Evolutionary conservation across 2,113 vertebrate genomes (phyloP).

Genomic region (Zingel zingel): DNA sequence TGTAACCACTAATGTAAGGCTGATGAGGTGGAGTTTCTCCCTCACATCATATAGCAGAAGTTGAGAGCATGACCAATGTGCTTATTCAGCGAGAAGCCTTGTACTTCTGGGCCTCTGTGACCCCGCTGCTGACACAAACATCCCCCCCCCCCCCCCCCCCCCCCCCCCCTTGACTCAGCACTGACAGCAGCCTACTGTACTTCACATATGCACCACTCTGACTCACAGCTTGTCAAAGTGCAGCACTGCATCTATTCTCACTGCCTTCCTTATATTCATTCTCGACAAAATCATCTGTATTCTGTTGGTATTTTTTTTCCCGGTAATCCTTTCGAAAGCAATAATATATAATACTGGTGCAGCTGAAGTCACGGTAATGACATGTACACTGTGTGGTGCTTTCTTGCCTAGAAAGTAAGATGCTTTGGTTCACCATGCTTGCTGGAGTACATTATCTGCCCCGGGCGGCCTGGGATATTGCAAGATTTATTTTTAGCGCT

Average conservation of each 20-base stretch:
- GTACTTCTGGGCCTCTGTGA: conserved; percentile 47
- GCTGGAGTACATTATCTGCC: conserved; percentile 73
- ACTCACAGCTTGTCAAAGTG: conserved; percentile 46
- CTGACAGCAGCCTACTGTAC: conserved; percentile 52
- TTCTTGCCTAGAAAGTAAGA: conserved; percentile 56
- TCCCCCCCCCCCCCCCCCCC: conserved; percentile 20
- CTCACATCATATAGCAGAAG: background rate
- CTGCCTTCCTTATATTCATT: background rate
- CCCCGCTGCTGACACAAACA: conserved; percentile 58
- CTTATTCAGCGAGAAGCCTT: conserved; percentile 49
- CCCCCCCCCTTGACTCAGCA: conserved; percentile 38
- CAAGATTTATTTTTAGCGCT: conserved; percentile 81
- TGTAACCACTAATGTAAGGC: background rate
- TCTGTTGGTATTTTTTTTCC: background rate
- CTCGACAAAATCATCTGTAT: background rate
- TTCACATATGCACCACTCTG: conserved; percentile 27
- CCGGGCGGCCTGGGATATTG: conserved; percentile 65
- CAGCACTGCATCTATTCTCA: conserved; percentile 19
- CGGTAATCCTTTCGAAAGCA: background rate
- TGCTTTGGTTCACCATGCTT: conserved; percentile 44
- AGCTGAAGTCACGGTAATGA: conserved; percentile 44
- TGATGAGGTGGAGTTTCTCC: conserved; percentile 37
- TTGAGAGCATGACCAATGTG: conserved; percentile 22
- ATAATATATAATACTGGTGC: background rate
- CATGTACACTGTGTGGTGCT: conserved; percentile 24